Percentiles rank a stretch among this genome's conserved stretches.
Evolutionary conservation across 2,113 vertebrate genomes (phyloP).

Genomic region (Ceratotherium simum): DNA sequence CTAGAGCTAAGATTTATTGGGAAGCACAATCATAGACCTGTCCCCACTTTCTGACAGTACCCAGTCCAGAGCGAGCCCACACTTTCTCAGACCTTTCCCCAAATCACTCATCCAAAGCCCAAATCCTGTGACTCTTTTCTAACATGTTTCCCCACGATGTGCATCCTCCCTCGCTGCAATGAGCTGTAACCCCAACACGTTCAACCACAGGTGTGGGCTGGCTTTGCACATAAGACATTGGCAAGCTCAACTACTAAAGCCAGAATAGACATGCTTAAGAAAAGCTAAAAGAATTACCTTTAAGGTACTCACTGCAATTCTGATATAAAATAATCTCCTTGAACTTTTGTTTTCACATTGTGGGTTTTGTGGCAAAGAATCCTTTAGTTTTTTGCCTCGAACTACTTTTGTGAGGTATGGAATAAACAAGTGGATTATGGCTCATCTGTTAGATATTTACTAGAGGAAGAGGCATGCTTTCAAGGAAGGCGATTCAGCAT

Average conservation of each 20-base stretch:
- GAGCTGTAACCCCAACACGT: background rate
- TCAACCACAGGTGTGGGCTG: background rate
- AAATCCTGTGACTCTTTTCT: background rate
- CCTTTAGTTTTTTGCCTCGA: background rate
- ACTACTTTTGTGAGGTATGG: background rate
- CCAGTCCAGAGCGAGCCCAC: background rate
- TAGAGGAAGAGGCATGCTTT: background rate
- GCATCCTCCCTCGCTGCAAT: fast-evolving
- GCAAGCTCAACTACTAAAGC: background rate
- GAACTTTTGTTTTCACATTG: background rate
- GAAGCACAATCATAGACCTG: background rate
- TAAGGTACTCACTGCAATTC: background rate
- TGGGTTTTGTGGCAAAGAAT: background rate
- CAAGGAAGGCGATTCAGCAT: background rate
- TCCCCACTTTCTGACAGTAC: background rate
- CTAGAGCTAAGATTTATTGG: background rate
- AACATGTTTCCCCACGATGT: fast-evolving
- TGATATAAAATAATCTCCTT: background rate
- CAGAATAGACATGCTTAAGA: background rate
- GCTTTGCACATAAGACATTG: background rate
- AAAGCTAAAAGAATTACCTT: background rate
- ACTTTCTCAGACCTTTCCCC: too few species aligned
- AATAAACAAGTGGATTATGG: background rate
- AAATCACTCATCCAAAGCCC: background rate
- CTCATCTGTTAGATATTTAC: background rate